Base-by-base conservation (phyloP, 2,888 invertebrate species). In the Pharmacophagus antenor region DNA sequence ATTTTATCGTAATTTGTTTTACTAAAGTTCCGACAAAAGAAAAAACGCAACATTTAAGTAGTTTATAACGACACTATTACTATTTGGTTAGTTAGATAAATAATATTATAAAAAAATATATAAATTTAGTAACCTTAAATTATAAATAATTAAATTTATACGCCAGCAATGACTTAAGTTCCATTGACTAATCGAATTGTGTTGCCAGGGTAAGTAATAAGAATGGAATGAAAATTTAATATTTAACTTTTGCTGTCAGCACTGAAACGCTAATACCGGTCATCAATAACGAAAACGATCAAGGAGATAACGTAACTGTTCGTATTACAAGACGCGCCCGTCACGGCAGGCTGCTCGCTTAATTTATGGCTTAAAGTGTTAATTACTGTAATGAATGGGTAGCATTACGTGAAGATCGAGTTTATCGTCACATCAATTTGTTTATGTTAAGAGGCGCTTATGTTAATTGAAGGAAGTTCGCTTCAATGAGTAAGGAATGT, bases 361-460 rank as follows among this genome's bases (percentile, higher is more conserved):
- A 85, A 87, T 88, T 86, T 85, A 88, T 82, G 76, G 79, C 62
- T 62, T 64, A 69, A 80, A 77, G 85, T 86, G 87, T 85, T 87
- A 85, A 88, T 87, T 86, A 61, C 77, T 72, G 77, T 78, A 82
- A 84, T 82, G 85, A 79, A 85, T 85, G 81, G 80, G 71, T 70
- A 75, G 75, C 76, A 77, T 77, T 77, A 79, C 73, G 74, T 72
- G 74, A 72, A 70, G 76, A 80, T 79, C 63, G 68, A 63, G 25
- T 66, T 79, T 81, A 83, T 82, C 83, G 69, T 61, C 58, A 67
- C 72, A 82, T 82, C 83, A 73, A 77, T 83, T 80, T 84, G 82
- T 84, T 79, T 80, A 78, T 81, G 82, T 82, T 82, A 83, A 84
- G 74, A 77, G 75, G 71, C 74, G 75, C 73, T 81, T 84, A 85